Conservation (phyloP, 2,113 vertebrate genomes). For the Sylvilagus bachmani region DNA sequence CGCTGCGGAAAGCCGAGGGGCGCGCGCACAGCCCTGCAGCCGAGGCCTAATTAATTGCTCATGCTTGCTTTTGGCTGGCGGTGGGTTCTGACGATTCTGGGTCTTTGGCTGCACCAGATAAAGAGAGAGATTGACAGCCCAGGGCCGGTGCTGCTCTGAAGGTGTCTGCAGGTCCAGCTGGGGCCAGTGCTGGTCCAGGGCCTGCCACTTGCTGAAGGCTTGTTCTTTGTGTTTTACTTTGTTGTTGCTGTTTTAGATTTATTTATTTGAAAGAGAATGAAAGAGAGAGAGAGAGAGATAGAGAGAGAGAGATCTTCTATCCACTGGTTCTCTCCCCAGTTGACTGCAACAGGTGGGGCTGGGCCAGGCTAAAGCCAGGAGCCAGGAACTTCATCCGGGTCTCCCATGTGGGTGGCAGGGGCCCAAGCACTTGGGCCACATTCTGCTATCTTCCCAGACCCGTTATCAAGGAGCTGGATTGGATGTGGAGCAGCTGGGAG, state of each 20-base stretch:
- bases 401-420: no score
- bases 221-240: not conserved
- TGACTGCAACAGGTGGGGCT: no score
- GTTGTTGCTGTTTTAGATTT: not conserved
- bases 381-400: no score
- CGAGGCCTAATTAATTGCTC: slow-evolving; percentile 74
- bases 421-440: no score
- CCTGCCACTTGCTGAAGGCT: not conserved
- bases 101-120: slow-evolving; percentile 17
- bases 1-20: slow-evolving; percentile 53
- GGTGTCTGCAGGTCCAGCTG: not conserved
- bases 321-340: no score
- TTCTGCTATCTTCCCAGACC: no score
- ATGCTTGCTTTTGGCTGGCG: not conserved
- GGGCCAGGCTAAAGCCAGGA: no score
- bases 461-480: no score
- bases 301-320: no score
- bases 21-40: slow-evolving; percentile 21
- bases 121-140: not conserved
- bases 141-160: not conserved
- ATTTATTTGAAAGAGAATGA: no score
- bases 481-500: no score
- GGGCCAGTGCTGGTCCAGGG: not conserved
- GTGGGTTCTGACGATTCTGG: slow-evolving; percentile 46
- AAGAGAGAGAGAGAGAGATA: no score